Base-by-base conservation (phyloP, 1,140 invertebrate species). In the Eumaeus atala region DNA sequence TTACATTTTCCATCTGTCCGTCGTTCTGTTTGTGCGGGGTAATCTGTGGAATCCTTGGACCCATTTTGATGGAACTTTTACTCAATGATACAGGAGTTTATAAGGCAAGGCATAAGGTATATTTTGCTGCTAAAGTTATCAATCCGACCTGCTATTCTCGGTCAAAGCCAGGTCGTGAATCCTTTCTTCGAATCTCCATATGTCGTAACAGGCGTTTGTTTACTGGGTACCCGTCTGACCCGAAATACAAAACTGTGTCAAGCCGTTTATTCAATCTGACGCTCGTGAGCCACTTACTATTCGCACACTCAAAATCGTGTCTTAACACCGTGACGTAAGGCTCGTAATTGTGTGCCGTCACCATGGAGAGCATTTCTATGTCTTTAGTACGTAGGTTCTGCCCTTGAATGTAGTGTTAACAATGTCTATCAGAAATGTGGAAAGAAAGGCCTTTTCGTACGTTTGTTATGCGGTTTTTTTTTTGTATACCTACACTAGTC, bases 231-330 rank as follows among this genome's bases (percentile, higher is more conserved):
- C 78, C 72, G 77, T 72, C 72, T 84, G 81, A 80, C 77, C 83
- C 81, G 72, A 84, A 86, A 81, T 72, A 67, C 64, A 74, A 84
- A 86, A 78, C 76, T 84, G 77, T 86, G 83, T 86, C 83, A 86
- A 86, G 83, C 79, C 77, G 83, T 86, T 86, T 86, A 86, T 86
- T 86, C 77, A 86, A 86, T 86, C 80, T 84, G 74, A 59, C 62
- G 67, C 61, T 67, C 65, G 60, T 61, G 65, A 78, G 71, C 70
- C 52, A 64, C 62, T 66, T 56, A 56, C 63, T 56, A 42, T 44
- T 34, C 36, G 44, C 48, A 62, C 56, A 57, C 48, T 59, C 61
- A 51, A 66, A 64, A 66, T 14, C 48, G 50, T 21, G 59, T 60
- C 54, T 62, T 60, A 61, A 58, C n/a, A 16, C 38, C 33, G 40